These are phyloP conservation scores for Diadumene lineata DNA, from an alignment of 92 coral and sea anemone genomes.

Conservation along the genomic window DNA sequence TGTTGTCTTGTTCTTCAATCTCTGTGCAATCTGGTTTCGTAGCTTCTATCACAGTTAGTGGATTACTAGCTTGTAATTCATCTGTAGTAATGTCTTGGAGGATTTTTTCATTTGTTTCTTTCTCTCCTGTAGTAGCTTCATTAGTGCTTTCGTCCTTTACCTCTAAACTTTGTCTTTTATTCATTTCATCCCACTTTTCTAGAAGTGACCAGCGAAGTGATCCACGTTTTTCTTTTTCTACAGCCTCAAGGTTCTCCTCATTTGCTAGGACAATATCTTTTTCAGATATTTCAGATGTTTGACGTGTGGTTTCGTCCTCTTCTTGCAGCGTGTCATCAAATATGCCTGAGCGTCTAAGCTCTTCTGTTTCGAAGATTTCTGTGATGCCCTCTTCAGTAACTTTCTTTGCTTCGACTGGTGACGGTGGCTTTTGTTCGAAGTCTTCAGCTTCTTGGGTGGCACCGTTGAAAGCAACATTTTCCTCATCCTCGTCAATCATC, in stretches of 20 bases:
- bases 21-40: no score
- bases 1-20: no score
- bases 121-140: neutral
- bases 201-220: slow-evolving; percentile 33
- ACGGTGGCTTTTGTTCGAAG: slow-evolving; percentile 21
- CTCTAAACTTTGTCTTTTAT: slow-evolving; percentile 28
- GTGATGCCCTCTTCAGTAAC: slow-evolving; percentile 24
- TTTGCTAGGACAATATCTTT: neutral
- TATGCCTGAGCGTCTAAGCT: slow-evolving; percentile 7
- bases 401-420: slow-evolving; percentile 25
- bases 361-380: slow-evolving; percentile 29
- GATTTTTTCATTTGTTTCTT: neutral
- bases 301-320: slow-evolving; percentile 1
- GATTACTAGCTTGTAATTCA: no score
- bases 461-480: neutral
- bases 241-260: slow-evolving; percentile 13
- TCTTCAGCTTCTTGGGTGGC: neutral
- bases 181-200: slow-evolving; percentile 44
- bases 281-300: neutral
- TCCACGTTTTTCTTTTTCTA: slow-evolving; percentile 20
- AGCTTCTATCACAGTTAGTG: no score
- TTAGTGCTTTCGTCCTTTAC: neutral
- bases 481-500: slow-evolving; percentile 8
- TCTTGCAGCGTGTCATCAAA: slow-evolving; percentile 14
- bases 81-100: no score